These are phyloP conservation scores for Drosophila emarginata DNA, from an alignment of 2,888 invertebrate species.

Conservation along the genomic window DNA sequence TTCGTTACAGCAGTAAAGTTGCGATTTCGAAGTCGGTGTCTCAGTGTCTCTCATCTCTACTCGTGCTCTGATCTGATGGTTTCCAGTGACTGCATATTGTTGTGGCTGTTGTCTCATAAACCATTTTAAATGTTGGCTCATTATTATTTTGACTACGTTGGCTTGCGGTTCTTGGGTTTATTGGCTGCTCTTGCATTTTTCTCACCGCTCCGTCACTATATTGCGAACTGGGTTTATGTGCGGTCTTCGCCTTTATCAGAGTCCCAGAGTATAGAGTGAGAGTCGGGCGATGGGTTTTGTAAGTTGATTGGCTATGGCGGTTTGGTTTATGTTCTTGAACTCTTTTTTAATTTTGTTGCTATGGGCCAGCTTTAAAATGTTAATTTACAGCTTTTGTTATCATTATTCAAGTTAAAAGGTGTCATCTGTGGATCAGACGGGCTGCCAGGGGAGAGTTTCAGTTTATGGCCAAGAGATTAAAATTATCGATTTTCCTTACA, in stretches of 20 bases:
- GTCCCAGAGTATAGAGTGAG: slow-evolving; percentile 17
- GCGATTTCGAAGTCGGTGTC: too few species aligned
- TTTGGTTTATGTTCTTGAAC: slow-evolving; percentile 74
- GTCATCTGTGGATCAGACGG: slow-evolving; percentile 20
- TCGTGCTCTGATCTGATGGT: not conserved
- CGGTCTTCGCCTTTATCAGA: slow-evolving; percentile 63
- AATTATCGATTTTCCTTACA: not conserved
- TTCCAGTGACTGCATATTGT: slow-evolving; percentile 9
- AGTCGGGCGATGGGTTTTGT: slow-evolving; percentile 63
- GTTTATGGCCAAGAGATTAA: not conserved
- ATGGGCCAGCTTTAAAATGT: slow-evolving; percentile 60
- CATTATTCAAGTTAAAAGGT: slow-evolving; percentile 53
- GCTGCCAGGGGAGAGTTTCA: not conserved
- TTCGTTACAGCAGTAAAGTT: too few species aligned
- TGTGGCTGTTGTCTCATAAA: slow-evolving; percentile 61
- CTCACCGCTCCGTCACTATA: slow-evolving; percentile 20
- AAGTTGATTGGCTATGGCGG: slow-evolving; percentile 64
- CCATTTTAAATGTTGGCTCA: slow-evolving; percentile 74
- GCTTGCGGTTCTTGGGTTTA: slow-evolving; percentile 72
- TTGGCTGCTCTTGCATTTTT: slow-evolving; percentile 43
- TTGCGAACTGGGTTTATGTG: slow-evolving; percentile 63
- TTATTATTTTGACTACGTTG: slow-evolving; percentile 73
- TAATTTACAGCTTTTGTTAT: slow-evolving; percentile 66
- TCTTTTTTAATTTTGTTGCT: slow-evolving; percentile 53
- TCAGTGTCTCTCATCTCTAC: not conserved